Evolutionary conservation across 2,113 vertebrate genomes (phyloP), one percentile per base, ranked within the genome.

Genomic region (Carassius gibelio): DNA sequence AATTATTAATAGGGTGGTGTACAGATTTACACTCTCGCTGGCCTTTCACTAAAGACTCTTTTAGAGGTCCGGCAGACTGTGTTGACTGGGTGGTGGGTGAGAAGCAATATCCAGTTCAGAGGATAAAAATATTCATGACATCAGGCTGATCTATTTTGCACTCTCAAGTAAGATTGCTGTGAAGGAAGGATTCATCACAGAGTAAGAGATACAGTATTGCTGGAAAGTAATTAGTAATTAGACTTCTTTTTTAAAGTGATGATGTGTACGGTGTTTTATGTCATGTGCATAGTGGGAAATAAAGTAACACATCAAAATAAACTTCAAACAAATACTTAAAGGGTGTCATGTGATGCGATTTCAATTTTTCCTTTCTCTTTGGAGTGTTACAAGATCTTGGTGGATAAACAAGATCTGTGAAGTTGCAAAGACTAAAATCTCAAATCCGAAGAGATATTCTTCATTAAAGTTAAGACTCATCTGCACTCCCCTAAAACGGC

Each of bases 91-190:
- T 21, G 75, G 79, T 57, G 52, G 42, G 75, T 83, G 80, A 85
- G 84, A 71, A 52, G 80, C 68, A 84, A 83, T 83, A 86, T 86
- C 57, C 66, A 75, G 68, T 83, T 69, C 81, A 5, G 76, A 48
- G 72, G 42, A 88, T 88, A 52, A 88, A 88, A 82, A 81, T 30
- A 88, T 86, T 88, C n/a, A 88, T 88, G 87, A 83, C 75, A 30
- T 75, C 17, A 52, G 75, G 68, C 57, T 76, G 81, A 86, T 88
- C 38, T 45, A 30, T 86, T 26, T 26, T 77, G 69, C 59, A 52
- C 62, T 26, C 75, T 66, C 50, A 34, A 9, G 84, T 83, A 80
- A 79, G 81, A 59, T 26, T 61, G 66, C 50, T 36, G 75, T 74
- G 68, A 82, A 72, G 34, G 74, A 72, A 48, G 15, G 14, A 36